phyloP scores from a whole-genome alignment of 2,888 invertebrate genomes.

The Agapostemon virescens region DNA sequence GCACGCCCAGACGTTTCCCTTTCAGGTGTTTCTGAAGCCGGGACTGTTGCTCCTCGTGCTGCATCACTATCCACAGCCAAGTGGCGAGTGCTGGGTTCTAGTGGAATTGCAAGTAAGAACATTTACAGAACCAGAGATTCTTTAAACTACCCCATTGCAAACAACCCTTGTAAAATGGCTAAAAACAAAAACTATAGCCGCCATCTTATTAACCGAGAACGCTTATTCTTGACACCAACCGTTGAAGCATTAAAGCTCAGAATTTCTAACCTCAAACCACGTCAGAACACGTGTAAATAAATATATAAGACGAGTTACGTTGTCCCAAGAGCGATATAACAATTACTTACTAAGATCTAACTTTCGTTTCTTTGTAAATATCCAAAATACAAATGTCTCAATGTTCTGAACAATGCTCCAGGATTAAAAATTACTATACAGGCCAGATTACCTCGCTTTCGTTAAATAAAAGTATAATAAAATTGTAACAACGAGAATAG shows the following conservation, averaged over 20 bases:
- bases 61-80: conserved; percentile 81
- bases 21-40: conserved; percentile 75
- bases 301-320: too few relatives aligned
- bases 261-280: neutral
- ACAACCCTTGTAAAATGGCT: neutral
- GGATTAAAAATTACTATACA: too few relatives aligned
- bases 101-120: conserved; percentile 48
- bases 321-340: too few relatives aligned
- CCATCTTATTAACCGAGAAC: neutral
- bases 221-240: neutral
- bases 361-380: too few relatives aligned
- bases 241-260: too few relatives aligned
- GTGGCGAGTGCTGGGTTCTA: conserved; percentile 81
- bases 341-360: too few relatives aligned
- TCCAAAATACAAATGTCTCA: too few relatives aligned
- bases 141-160: neutral
- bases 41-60: conserved; percentile 77
- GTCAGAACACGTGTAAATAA: neutral
- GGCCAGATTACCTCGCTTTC: too few relatives aligned
- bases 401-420: too few relatives aligned
- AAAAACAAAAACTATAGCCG: neutral
- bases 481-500: neutral
- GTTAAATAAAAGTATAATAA: too few relatives aligned
- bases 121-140: conserved; percentile 25
- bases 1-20: conserved; percentile 72